Percentiles rank a stretch among this genome's conserved stretches.
Conservation (phyloP, 2,113 vertebrate genomes). For the Pseudorhombus dupliciocellatus region DNA sequence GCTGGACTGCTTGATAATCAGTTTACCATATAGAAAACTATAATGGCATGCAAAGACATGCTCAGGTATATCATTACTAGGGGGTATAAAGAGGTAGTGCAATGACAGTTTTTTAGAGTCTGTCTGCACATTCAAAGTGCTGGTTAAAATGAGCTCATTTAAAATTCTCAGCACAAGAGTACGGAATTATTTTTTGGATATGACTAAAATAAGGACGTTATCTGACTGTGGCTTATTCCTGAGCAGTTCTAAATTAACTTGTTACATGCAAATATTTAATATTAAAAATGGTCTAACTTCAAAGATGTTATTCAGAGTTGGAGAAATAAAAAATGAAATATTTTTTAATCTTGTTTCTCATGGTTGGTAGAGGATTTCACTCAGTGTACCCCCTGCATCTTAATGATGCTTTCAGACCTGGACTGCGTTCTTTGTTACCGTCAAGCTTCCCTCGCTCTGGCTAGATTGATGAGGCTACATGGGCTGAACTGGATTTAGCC, state of each 20-base stretch:
- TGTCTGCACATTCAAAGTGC: background rate
- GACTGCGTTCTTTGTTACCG: constrained; percentile 22
- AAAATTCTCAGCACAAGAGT: background rate
- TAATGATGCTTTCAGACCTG: constrained; percentile 39
- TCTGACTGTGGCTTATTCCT: background rate
- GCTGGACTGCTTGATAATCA: constrained; percentile 17
- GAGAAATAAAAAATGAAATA: constrained; percentile 15
- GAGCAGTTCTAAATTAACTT: constrained; percentile 23
- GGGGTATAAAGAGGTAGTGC: constrained; percentile 6
- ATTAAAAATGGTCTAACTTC: constrained; percentile 28
- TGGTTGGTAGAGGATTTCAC: constrained; percentile 39
- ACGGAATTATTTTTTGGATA: constrained; percentile 1
- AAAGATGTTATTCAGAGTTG: constrained; percentile 42
- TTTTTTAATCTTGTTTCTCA: constrained; percentile 21
- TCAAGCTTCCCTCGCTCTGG: constrained; percentile 19
- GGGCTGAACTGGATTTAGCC: constrained; percentile 57
- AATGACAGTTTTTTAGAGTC: background rate
- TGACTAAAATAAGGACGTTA: constrained; percentile 16
- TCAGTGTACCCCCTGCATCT: constrained; percentile 31
- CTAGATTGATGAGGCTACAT: constrained; percentile 41
- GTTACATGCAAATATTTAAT: constrained; percentile 24
- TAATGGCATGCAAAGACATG: constrained; percentile 24
- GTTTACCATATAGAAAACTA: constrained; percentile 29
- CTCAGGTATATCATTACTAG: constrained; percentile 6
- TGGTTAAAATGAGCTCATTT: background rate